Evolutionary conservation across 2,888 invertebrate genomes (phyloP).

Genomic region (Macrosiphum euphorbiae): DNA sequence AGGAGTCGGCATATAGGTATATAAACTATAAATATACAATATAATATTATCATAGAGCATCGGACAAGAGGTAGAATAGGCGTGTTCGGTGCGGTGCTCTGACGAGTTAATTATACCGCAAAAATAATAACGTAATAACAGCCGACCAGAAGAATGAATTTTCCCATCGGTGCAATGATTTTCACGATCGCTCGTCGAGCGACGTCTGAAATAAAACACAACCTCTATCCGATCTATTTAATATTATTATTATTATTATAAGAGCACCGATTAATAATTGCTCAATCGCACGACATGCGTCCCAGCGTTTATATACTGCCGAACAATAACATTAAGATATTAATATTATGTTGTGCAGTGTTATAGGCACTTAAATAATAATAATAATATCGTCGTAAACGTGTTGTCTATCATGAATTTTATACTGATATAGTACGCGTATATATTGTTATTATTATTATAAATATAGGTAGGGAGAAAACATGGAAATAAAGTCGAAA

Average conservation of each 20-base stretch:
- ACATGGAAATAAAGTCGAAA: not conserved
- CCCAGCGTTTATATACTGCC: not conserved
- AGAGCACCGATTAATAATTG: not conserved
- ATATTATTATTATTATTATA: not conserved
- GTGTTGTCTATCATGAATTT: not conserved
- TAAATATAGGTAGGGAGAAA: not conserved
- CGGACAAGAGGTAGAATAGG: not conserved
- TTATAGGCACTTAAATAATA: not conserved
- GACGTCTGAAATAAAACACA: not conserved
- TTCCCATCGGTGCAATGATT: conserved; percentile 8
- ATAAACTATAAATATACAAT: not conserved
- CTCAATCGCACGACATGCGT: not conserved
- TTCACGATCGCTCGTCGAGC: not conserved
- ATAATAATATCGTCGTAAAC: not conserved
- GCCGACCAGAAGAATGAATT: not conserved
- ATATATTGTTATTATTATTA: not conserved
- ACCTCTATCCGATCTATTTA: not conserved
- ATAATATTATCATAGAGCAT: not conserved
- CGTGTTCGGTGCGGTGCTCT: not conserved
- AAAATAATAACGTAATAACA: not conserved
- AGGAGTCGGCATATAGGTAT: not conserved
- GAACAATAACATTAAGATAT: not conserved
- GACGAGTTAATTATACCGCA: conserved; percentile 28
- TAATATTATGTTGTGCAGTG: not conserved
- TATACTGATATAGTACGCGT: not conserved